Conservation (phyloP, 2,888 invertebrate genomes). For the Reticulitermes lucifugus region DNA sequence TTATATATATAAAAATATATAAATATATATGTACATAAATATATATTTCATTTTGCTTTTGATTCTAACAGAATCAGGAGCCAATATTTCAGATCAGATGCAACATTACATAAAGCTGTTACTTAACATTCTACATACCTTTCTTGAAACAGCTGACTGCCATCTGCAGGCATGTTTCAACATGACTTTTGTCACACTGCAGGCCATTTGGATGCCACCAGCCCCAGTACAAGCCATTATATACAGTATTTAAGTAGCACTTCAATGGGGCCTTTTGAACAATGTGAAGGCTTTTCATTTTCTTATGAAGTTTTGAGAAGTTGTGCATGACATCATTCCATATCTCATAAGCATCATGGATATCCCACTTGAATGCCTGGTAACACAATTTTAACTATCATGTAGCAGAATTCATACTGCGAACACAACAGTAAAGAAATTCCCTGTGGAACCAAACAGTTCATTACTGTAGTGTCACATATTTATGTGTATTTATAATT, state of each 20-base stretch:
- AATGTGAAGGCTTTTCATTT: neutral
- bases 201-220: neutral
- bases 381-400: neutral
- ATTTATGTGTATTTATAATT: too few species aligned
- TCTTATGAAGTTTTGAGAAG: neutral
- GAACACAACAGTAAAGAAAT: too few species aligned
- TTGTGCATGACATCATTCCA: slow-evolving; percentile 11
- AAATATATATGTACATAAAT: too few species aligned
- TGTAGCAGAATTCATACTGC: too few species aligned
- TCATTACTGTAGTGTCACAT: too few species aligned
- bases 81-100: neutral
- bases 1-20: too few species aligned
- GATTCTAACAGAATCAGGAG: too few species aligned
- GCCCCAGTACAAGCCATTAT: slow-evolving; percentile 24
- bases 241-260: slow-evolving; percentile 14
- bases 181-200: neutral
- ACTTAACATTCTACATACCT: slow-evolving; percentile 4
- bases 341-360: neutral
- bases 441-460: too few species aligned
- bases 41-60: too few species aligned
- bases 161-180: neutral
- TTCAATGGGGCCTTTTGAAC: neutral
- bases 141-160: neutral
- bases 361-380: neutral
- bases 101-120: neutral